Base-by-base conservation (phyloP, 2,888 invertebrate genomes). In the Drosophila anomelani region DNA sequence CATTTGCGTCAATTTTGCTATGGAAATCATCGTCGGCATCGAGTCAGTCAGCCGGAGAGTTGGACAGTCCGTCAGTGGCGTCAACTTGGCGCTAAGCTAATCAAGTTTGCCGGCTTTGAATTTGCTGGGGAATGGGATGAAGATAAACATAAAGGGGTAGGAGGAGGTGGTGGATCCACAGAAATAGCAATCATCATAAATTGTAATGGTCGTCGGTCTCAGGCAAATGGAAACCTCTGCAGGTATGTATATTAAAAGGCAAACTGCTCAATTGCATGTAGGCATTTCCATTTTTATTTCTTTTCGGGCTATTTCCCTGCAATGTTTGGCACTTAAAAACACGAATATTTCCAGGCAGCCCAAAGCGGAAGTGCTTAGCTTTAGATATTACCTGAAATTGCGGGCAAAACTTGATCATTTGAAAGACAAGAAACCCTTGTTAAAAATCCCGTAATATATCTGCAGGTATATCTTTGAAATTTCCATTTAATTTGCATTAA, bases 181-280 rank as follows among this genome's bases (percentile, higher is more conserved):
- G 51, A 38, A 58, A 71, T 74, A 44, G 77, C 86, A 88, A 85
- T 89, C 85, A 85, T 85, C 80, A 87, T 85, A 85, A 87, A 84
- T 81, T 66, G 88, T 87, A 78, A 79, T 84, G 85, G 71, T 67
- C 71, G 73, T 53, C 46, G 61, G 68, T 7, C 47, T 43, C 61
- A 72, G 73, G 57, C 55, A 66, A 61, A 71, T 75, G 73, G 72
- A 76, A 77, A 80, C 72, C 70, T 68, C 69, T 23, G 70, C 57
- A 46, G 75, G 77, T 63, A 58, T 36, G 69, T 63, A 58, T 68
- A 64, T 62, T 69, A 74, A 64, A 75, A 56, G 67, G 47, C 70
- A 39, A 41, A 41, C 43, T 44, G 44, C 57, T 66, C 38, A 60
- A 62, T 76, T 41, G 61, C 76, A 61, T 68, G 64, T 57, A 54